These are phyloP conservation scores for Andrena camellia DNA, from an alignment of 2,888 invertebrate species.

Conservation along the genomic window DNA sequence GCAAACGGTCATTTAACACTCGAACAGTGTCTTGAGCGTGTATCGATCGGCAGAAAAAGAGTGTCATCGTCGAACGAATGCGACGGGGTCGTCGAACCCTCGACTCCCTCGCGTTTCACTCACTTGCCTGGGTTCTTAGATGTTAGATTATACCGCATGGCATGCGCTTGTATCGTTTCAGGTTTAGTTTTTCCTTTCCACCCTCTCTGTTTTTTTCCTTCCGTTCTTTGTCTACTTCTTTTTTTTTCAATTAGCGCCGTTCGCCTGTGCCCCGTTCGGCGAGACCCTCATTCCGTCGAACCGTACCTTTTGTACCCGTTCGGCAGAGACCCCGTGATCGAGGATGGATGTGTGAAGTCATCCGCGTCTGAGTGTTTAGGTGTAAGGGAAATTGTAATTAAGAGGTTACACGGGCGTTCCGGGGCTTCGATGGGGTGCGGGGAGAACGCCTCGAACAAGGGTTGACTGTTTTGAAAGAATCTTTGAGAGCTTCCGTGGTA, in stretches of 20 bases:
- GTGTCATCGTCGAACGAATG: slow-evolving; percentile 41
- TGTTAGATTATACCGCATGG: slow-evolving; percentile 77
- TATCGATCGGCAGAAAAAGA: slow-evolving; percentile 36
- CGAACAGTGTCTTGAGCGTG: slow-evolving; percentile 15
- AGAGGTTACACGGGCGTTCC: slow-evolving; percentile 15
- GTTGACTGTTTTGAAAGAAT: background rate
- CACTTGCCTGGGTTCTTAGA: slow-evolving; percentile 71
- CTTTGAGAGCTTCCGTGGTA: background rate
- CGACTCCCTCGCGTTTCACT: slow-evolving; percentile 52
- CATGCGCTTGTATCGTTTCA: slow-evolving; percentile 77
- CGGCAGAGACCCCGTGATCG: slow-evolving; percentile 35
- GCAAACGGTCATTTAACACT: slow-evolving; percentile 46
- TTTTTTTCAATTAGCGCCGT: slow-evolving; percentile 46
- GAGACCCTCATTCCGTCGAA: slow-evolving; percentile 60
- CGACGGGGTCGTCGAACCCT: slow-evolving; percentile 64
- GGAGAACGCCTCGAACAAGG: background rate
- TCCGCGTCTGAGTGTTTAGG: slow-evolving; percentile 40
- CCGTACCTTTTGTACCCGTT: slow-evolving; percentile 40
- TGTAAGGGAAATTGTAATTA: slow-evolving; percentile 42
- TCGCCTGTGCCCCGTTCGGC: slow-evolving; percentile 46
- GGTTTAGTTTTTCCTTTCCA: slow-evolving; percentile 36
- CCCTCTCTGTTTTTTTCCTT: slow-evolving; percentile 22
- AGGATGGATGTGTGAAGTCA: slow-evolving; percentile 35
- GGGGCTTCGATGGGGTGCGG: background rate
- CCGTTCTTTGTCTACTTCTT: slow-evolving; percentile 38